A percentile compares a stretch with the other conserved stretches of the same genome.
These are phyloP conservation scores for Selenia dentaria DNA, from an alignment of 2,888 invertebrate species.

Conservation along the genomic window DNA sequence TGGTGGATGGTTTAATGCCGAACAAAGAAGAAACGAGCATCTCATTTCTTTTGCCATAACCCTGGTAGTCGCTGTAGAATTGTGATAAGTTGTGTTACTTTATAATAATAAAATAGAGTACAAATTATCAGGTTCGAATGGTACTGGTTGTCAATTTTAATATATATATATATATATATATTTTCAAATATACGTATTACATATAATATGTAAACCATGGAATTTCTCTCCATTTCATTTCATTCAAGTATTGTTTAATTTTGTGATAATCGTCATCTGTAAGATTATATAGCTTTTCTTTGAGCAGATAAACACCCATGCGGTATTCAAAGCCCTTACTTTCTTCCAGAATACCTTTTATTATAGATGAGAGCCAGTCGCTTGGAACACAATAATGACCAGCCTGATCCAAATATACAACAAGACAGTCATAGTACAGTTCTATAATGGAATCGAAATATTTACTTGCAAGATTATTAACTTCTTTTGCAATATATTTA, in stretches of 20 bases:
- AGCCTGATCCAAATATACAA: conserved; percentile 30
- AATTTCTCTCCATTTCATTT: background rate
- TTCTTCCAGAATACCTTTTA: conserved; percentile 11
- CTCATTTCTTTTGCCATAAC: too few relatives aligned
- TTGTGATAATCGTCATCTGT: background rate
- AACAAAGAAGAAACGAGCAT: too few relatives aligned
- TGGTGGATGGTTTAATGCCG: too few relatives aligned
- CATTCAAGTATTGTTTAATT: background rate
- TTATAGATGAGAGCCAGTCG: conserved; percentile 1
- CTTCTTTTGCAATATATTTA: conserved; percentile 47
- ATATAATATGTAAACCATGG: background rate
- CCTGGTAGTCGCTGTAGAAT: too few relatives aligned
- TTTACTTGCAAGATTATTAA: conserved; percentile 38
- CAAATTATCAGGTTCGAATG: too few relatives aligned
- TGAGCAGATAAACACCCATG: background rate
- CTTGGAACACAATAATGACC: background rate
- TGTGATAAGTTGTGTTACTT: too few relatives aligned
- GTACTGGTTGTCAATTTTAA: too few relatives aligned
- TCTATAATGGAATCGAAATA: conserved; percentile 52
- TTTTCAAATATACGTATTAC: too few relatives aligned
- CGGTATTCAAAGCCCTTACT: conserved; percentile 7
- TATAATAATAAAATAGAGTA: too few relatives aligned
- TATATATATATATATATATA: too few relatives aligned
- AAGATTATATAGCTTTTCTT: background rate
- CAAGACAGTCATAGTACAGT: conserved; percentile 41